Evolutionary conservation across 2,797 vertebrate species (phyloP).

Genomic region (Phoeniculus purpureus): DNA sequence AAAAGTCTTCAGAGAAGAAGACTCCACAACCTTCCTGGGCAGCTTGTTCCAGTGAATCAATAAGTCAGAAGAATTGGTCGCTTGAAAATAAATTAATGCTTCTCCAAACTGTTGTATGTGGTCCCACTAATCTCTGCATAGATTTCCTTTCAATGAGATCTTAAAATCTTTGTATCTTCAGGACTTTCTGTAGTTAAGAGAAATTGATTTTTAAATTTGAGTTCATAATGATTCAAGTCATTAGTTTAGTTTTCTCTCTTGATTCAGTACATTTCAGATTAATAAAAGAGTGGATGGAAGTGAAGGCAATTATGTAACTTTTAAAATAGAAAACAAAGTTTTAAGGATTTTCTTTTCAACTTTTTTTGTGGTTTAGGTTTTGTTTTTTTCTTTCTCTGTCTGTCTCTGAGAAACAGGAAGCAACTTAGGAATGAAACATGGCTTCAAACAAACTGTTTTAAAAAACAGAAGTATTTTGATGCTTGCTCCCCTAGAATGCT

Average conservation of each 20-base stretch:
- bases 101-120: background rate
- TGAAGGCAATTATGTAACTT: background rate
- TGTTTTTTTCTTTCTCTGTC: background rate
- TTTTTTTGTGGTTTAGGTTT: fast-evolving
- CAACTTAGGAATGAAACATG: background rate
- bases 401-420: background rate
- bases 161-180: background rate
- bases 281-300: background rate
- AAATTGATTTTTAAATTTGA: background rate
- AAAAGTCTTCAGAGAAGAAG: no score
- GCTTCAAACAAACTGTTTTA: background rate
- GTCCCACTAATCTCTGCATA: background rate
- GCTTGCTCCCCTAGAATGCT: background rate
- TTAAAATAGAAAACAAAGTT: background rate
- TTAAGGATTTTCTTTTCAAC: background rate
- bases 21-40: no score
- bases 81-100: background rate
- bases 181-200: background rate
- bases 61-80: background rate
- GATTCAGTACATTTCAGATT: background rate
- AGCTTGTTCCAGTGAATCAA: no score
- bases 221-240: background rate
- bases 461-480: background rate
- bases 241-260: background rate
- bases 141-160: background rate